Percentiles rank a stretch among this genome's conserved stretches.
Evolutionary conservation across 2,113 vertebrate genomes (phyloP).

Genomic region (Spermophilus dauricus): DNA sequence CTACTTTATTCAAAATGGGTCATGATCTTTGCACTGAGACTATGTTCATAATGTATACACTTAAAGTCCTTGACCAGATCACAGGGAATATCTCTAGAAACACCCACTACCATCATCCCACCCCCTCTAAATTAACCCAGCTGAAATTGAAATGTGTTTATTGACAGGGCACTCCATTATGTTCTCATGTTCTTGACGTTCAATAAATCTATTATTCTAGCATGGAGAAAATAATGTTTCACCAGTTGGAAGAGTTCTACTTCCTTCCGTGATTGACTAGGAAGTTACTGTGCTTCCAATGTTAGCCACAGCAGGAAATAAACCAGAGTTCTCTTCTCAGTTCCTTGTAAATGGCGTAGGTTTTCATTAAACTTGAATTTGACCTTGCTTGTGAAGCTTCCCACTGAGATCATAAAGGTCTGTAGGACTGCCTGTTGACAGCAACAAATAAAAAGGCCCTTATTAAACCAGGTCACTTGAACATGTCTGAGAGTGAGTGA

Average conservation of each 20-base stretch:
- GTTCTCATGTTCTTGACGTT: neutral
- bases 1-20: neutral
- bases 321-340: neutral
- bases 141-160: neutral
- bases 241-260: neutral
- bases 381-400: neutral
- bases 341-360: neutral
- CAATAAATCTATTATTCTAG: neutral
- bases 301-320: slow-evolving; percentile 4
- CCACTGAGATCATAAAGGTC: neutral
- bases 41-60: neutral
- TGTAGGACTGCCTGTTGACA: neutral
- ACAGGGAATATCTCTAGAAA: neutral
- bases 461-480: neutral
- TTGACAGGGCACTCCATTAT: too few relatives aligned
- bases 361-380: slow-evolving; percentile 61
- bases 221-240: neutral
- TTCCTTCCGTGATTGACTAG: neutral
- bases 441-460: neutral
- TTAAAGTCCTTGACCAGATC: neutral
- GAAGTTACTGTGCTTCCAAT: neutral
- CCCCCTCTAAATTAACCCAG: neutral
- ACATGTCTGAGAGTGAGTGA: neutral
- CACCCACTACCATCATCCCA: neutral
- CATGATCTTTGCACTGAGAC: too few relatives aligned